These are phyloP conservation scores for Nerophis ophidion DNA, from an alignment of 2,113 vertebrate genomes.

Conservation along the genomic window DNA sequence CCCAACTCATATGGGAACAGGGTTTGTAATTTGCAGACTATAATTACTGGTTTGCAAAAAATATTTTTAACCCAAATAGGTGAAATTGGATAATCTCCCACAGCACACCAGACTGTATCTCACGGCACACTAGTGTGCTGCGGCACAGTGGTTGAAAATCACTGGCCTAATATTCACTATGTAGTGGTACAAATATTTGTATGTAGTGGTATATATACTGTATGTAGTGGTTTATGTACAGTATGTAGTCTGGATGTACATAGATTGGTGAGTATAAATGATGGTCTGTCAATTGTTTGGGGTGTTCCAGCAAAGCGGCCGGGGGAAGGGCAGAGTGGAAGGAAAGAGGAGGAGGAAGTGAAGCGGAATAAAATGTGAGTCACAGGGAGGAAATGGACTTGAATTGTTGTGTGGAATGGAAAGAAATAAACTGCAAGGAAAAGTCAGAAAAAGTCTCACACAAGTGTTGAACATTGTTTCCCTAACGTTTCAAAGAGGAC, in stretches of 20 bases:
- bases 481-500: too few species aligned
- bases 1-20: too few species aligned
- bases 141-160: too few species aligned
- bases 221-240: neutral
- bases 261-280: neutral
- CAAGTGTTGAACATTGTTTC: neutral
- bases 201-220: neutral
- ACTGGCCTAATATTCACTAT: neutral
- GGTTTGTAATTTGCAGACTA: too few species aligned
- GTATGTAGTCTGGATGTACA: too few species aligned
- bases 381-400: conserved; percentile 4
- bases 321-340: neutral
- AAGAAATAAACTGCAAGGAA: neutral
- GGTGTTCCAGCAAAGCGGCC: neutral
- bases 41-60: too few species aligned
- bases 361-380: neutral
- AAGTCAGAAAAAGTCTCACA: neutral
- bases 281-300: neutral
- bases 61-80: too few species aligned
- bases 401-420: neutral
- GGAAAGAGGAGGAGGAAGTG: conserved; percentile 2
- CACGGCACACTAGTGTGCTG: too few species aligned
- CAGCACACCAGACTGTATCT: too few species aligned
- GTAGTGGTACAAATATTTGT: neutral
- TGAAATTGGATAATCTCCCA: too few species aligned